Evolutionary conservation across 2,888 invertebrate genomes (phyloP).

Genomic region (Miltochrista miniata): DNA sequence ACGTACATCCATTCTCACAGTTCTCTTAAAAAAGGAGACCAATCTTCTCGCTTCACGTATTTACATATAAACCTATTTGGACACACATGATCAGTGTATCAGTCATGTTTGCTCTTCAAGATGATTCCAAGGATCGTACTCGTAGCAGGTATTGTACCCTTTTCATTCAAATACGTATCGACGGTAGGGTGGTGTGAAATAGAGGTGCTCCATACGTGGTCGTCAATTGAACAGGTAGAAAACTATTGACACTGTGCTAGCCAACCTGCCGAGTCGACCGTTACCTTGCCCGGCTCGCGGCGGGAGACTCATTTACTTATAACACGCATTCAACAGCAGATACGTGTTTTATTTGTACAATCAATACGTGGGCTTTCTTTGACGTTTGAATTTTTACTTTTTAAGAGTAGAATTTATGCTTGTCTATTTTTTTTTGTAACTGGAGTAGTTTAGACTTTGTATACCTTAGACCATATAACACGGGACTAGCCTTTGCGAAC

Average conservation of each 20-base stretch:
- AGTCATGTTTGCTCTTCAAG: slow-evolving; percentile 8
- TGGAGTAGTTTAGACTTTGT: too few species aligned
- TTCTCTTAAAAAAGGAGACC: too few species aligned
- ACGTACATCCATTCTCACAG: too few species aligned
- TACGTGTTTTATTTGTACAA: slow-evolving; percentile 32
- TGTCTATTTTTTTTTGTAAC: background rate
- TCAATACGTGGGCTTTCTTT: slow-evolving; percentile 28
- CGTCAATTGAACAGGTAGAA: slow-evolving; percentile 40
- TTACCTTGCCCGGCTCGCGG: slow-evolving; percentile 17
- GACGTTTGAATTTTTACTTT: background rate
- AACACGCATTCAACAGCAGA: slow-evolving; percentile 29
- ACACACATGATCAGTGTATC: slow-evolving; percentile 19
- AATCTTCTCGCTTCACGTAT: too few species aligned
- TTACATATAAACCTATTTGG: slow-evolving; percentile 12
- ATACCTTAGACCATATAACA: too few species aligned
- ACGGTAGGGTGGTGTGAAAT: slow-evolving; percentile 35
- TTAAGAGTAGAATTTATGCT: background rate
- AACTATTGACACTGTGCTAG: slow-evolving; percentile 36
- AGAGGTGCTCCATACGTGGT: slow-evolving; percentile 28
- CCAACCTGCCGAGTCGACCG: slow-evolving; percentile 8
- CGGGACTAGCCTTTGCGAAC: too few species aligned
- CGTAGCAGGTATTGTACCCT: slow-evolving; percentile 27
- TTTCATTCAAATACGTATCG: slow-evolving; percentile 29
- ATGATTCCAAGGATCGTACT: slow-evolving; percentile 25
- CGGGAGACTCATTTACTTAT: slow-evolving; percentile 29